Percentiles rank a stretch among this genome's conserved stretches.
phyloP scores from a whole-genome alignment of 2,113 vertebrate species.

The Brienomyrus brachyistius region DNA sequence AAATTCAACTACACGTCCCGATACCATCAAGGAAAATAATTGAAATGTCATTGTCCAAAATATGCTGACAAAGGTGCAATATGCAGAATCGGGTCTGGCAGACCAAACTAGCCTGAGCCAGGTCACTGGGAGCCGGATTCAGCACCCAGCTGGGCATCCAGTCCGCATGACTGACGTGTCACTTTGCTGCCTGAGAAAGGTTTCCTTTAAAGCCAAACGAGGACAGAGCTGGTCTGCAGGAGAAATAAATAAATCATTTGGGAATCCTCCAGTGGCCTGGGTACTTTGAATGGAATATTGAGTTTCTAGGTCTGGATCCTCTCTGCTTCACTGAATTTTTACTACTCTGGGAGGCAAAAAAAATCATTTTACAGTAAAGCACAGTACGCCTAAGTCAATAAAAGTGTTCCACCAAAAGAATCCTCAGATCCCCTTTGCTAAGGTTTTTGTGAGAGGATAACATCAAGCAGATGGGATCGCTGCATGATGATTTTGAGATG shows the following conservation, averaged over 20 bases:
- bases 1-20: neutral
- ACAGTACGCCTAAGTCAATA: neutral
- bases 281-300: neutral
- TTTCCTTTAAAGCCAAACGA: neutral
- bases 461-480: neutral
- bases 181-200: neutral
- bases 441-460: neutral
- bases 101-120: neutral
- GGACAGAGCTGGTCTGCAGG: neutral
- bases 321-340: neutral
- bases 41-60: neutral
- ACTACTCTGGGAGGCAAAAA: neutral
- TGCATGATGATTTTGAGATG: neutral
- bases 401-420: neutral
- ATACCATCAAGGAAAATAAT: neutral
- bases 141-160: neutral
- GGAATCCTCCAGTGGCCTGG: neutral
- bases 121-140: neutral
- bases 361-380: neutral
- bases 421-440: neutral
- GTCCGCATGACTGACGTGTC: neutral
- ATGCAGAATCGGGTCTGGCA: neutral
- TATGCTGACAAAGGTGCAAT: neutral
- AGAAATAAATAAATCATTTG: neutral
- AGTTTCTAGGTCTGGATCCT: neutral